phyloP scores from a whole-genome alignment of 2,888 invertebrate species.

The Auanema sp. region DNA sequence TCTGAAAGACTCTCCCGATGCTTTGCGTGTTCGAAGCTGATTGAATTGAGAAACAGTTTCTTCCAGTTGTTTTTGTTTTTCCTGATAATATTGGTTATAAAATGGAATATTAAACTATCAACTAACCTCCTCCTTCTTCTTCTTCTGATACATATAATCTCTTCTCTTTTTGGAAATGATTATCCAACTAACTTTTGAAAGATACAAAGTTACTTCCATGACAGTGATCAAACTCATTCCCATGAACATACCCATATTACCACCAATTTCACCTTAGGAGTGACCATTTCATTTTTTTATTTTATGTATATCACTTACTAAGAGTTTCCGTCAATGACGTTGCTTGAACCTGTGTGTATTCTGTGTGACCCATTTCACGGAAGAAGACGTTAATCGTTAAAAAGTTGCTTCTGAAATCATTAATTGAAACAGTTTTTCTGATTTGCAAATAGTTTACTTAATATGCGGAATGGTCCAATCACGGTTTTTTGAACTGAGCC shows the following conservation, averaged over 20 bases:
- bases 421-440: conserved; percentile 2
- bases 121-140: conserved; percentile 28
- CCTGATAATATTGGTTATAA: neutral
- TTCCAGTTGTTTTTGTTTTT: conserved; percentile 36
- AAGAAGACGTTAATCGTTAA: conserved; percentile 55
- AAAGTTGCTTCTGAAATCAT: conserved; percentile 47
- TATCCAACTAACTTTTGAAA: conserved; percentile 59
- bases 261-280: conserved; percentile 58
- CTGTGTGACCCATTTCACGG: conserved; percentile 58
- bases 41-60: conserved; percentile 38
- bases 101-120: neutral
- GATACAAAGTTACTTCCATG: conserved; percentile 55
- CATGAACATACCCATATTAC: conserved; percentile 63
- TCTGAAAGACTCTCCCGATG: conserved; percentile 13
- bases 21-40: conserved; percentile 29
- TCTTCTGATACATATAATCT: conserved; percentile 46
- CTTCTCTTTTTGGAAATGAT: conserved; percentile 46
- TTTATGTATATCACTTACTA: conserved; percentile 11
- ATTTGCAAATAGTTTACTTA: conserved; percentile 26
- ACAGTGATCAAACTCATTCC: conserved; percentile 62
- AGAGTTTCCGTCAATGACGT: conserved; percentile 47
- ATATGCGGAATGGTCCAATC: conserved; percentile 33
- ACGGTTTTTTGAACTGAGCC: conserved; percentile 41
- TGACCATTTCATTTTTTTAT: neutral
- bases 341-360: conserved; percentile 54